phyloP scores from a whole-genome alignment of 2,797 vertebrate genomes.

The Acipenser ruthenus region DNA sequence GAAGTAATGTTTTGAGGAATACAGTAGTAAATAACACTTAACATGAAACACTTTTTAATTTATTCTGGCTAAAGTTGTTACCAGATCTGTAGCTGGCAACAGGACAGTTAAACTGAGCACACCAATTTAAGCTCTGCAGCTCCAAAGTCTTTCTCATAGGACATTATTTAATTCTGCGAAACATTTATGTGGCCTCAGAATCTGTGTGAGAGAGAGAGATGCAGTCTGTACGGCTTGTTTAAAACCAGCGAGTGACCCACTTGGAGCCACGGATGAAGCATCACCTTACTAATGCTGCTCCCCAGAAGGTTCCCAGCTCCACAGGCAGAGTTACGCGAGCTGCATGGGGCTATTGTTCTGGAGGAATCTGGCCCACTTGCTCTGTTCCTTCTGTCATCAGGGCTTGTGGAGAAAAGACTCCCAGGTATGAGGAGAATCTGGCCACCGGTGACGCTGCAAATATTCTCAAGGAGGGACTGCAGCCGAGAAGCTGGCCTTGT shows the following conservation, averaged over 20 bases:
- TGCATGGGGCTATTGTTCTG: conserved; percentile 38
- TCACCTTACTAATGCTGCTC: conserved; percentile 29
- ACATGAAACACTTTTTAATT: too few species aligned
- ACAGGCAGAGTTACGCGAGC: conserved; percentile 25
- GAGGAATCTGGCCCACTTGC: conserved; percentile 27
- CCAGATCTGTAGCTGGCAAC: too few species aligned
- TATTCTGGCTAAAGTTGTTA: too few species aligned
- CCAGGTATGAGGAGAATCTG: conserved; percentile 31
- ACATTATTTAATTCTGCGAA: too few species aligned
- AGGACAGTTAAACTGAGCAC: too few species aligned
- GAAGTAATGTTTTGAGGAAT: too few species aligned
- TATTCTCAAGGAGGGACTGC: conserved; percentile 16
- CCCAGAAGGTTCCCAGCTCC: conserved; percentile 25
- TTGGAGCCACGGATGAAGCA: conserved; percentile 26
- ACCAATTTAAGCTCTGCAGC: too few species aligned
- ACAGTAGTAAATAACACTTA: too few species aligned
- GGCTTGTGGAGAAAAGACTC: conserved; percentile 39
- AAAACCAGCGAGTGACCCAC: conserved; percentile 25
- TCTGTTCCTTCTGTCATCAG: conserved; percentile 36
- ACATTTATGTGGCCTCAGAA: neutral
- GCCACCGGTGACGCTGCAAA: conserved; percentile 10
- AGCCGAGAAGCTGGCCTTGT: neutral
- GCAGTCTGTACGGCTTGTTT: conserved; percentile 12
- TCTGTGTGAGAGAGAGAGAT: conserved; percentile 7
- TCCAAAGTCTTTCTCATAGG: too few species aligned